A percentile compares a stretch with the other conserved stretches of the same genome.
phyloP scores from a whole-genome alignment of 2,888 invertebrate species.

The Cerastis rubricosa region DNA sequence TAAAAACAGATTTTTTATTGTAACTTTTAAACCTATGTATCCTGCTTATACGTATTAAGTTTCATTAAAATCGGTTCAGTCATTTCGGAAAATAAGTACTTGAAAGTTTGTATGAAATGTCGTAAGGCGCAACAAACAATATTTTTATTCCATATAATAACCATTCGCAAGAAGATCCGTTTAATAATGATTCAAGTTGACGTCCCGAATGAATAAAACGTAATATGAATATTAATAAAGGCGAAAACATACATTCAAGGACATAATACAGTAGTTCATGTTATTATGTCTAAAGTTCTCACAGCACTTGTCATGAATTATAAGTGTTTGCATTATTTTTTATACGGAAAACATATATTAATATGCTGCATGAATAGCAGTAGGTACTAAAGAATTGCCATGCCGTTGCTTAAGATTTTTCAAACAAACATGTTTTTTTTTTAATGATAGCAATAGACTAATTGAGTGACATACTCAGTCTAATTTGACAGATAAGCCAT shows the following conservation, averaged over 20 bases:
- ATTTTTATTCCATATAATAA: constrained; percentile 1
- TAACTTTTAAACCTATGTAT: too few species aligned
- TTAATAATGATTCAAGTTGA: constrained; percentile 44
- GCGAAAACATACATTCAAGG: constrained; percentile 45
- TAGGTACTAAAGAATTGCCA: neutral
- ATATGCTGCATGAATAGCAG: constrained; percentile 36
- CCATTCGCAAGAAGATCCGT: constrained; percentile 15
- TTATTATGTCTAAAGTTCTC: constrained; percentile 33
- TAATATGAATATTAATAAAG: constrained; percentile 38
- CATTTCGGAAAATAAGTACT: too few species aligned
- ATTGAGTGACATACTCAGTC: neutral
- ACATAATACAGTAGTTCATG: constrained; percentile 35
- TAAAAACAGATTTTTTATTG: too few species aligned
- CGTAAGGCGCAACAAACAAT: neutral
- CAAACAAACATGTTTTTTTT: neutral
- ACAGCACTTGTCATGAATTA: constrained; percentile 45
- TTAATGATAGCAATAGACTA: neutral
- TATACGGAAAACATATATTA: constrained; percentile 10
- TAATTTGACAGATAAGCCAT: neutral
- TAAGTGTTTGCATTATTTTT: constrained; percentile 52
- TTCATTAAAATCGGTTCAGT: too few species aligned
- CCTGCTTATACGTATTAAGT: too few species aligned
- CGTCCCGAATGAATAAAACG: constrained; percentile 48
- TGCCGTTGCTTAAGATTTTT: neutral
- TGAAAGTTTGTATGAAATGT: too few species aligned